phyloP scores from a whole-genome alignment of 2,888 invertebrate genomes.

The Lottia gigantea region DNA sequence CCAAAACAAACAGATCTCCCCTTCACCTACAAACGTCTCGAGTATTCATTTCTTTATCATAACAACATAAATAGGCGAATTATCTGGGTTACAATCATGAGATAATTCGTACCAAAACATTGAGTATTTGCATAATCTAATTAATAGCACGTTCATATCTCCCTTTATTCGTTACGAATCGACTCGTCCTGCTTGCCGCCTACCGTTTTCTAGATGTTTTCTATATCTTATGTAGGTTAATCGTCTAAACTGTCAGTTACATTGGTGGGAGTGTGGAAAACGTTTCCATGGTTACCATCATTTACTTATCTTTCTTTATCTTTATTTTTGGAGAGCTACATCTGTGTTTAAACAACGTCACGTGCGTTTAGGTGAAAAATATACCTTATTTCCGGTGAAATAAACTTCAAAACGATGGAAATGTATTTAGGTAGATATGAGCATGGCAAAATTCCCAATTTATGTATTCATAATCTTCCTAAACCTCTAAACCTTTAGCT shows the following conservation, averaged over 20 bases:
- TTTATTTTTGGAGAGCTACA: conserved; percentile 8
- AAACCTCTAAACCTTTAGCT: too few relatives aligned
- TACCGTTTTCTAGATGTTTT: neutral
- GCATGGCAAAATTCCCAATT: conserved; percentile 5
- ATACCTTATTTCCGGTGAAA: conserved; percentile 8
- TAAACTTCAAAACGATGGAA: neutral
- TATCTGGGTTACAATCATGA: too few relatives aligned
- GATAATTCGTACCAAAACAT: too few relatives aligned
- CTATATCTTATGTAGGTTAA: neutral
- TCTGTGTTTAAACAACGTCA: conserved; percentile 9
- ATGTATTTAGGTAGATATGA: conserved; percentile 4
- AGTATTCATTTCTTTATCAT: too few relatives aligned
- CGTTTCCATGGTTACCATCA: neutral
- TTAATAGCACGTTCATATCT: too few relatives aligned
- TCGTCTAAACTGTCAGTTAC: conserved; percentile 1
- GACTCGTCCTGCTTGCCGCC: neutral
- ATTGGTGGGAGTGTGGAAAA: neutral
- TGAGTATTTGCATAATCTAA: too few relatives aligned
- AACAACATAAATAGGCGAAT: too few relatives aligned
- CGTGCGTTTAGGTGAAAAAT: conserved; percentile 8
- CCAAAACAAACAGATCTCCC: too few relatives aligned
- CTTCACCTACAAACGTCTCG: too few relatives aligned
- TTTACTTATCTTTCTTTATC: conserved; percentile 3
- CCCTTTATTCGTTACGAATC: neutral
- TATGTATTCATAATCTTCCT: neutral